These are phyloP conservation scores for Callosobruchus maculatus DNA, from an alignment of 2,888 invertebrate species.

Conservation along the genomic window DNA sequence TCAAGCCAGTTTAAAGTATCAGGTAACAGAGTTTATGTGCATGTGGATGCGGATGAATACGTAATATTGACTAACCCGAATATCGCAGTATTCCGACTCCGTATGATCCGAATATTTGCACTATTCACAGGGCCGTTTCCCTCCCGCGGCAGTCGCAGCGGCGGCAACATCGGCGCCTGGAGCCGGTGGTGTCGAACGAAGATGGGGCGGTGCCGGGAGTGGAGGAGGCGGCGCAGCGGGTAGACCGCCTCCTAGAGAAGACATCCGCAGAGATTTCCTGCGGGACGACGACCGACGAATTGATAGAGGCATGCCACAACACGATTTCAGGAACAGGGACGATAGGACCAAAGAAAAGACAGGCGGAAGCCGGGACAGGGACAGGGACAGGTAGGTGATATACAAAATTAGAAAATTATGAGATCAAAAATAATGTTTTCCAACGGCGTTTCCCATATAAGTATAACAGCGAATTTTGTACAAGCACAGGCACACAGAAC, in stretches of 20 bases:
- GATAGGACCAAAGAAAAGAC: constrained; percentile 1
- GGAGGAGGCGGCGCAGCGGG: constrained; percentile 23
- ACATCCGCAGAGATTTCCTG: constrained; percentile 37
- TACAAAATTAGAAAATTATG: too few relatives aligned
- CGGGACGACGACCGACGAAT: constrained; percentile 39
- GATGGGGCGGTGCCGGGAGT: constrained; percentile 33
- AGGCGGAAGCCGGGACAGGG: constrained; percentile 18
- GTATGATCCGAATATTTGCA: too few relatives aligned
- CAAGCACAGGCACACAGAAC: too few relatives aligned
- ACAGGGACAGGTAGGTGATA: constrained; percentile 11
- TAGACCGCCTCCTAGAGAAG: constrained; percentile 30
- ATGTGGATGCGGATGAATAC: too few relatives aligned
- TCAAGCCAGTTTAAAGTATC: too few relatives aligned
- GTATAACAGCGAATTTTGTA: too few relatives aligned
- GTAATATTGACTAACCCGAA: too few relatives aligned
- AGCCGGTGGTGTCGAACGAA: constrained; percentile 33
- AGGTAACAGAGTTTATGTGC: too few relatives aligned
- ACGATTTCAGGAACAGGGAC: constrained; percentile 40
- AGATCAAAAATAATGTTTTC: too few relatives aligned
- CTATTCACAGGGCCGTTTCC: constrained; percentile 41
- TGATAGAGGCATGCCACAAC: constrained; percentile 26
- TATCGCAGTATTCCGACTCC: too few relatives aligned
- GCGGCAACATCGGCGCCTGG: constrained; percentile 29
- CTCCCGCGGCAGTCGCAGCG: constrained; percentile 40
- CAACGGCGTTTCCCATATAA: too few relatives aligned